Conservation (phyloP, 2,888 invertebrate species). For the Athrips mouffetella region DNA sequence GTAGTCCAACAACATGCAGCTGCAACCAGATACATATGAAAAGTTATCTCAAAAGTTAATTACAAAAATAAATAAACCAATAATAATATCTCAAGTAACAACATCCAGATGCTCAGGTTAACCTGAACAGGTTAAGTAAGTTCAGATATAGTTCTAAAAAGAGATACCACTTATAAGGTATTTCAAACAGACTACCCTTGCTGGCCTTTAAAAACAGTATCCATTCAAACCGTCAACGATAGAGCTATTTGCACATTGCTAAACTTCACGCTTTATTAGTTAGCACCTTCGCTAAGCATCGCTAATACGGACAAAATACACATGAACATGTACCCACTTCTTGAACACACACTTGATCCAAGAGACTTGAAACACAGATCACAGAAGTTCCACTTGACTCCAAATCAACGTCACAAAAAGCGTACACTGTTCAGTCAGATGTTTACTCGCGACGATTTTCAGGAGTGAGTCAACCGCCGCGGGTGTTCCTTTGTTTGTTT, state of each 20-base stretch:
- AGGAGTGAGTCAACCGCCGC: conserved; percentile 42
- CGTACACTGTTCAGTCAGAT: conserved; percentile 4
- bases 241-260: conserved; percentile 23
- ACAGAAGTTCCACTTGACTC: conserved; percentile 26
- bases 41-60: not conserved
- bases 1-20: no score
- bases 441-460: conserved; percentile 32
- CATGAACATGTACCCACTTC: not conserved
- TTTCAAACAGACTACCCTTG: conserved; percentile 23
- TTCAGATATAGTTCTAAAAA: not conserved
- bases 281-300: conserved; percentile 17
- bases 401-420: conserved; percentile 18
- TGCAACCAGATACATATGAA: no score
- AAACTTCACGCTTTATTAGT: conserved; percentile 23
- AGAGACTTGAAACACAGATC: conserved; percentile 15
- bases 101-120: not conserved
- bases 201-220: conserved; percentile 27
- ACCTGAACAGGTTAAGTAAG: not conserved
- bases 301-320: conserved; percentile 11
- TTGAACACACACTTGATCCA: not conserved
- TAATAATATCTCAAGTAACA: not conserved
- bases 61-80: not conserved
- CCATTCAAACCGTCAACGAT: conserved; percentile 25
- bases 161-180: conserved; percentile 25
- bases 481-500: conserved; percentile 53